Percentiles rank a stretch among this genome's conserved stretches.
Evolutionary conservation across 35 echinoderm and acorn worm species (phyloP).

Genomic region (Stichopus chloronotus): DNA sequence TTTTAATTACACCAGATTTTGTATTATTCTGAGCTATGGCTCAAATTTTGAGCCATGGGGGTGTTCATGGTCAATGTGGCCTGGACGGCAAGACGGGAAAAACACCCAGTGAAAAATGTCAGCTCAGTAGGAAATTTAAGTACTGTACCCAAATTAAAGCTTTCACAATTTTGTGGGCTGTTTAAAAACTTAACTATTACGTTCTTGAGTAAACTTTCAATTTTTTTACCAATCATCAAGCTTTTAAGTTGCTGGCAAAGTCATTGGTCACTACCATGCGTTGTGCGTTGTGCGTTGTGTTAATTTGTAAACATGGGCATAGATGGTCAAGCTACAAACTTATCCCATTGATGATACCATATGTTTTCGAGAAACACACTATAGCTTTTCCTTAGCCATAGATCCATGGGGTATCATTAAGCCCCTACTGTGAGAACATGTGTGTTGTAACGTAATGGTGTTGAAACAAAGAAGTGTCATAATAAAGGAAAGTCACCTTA

Average conservation of each 20-base stretch:
- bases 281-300: too few relatives aligned
- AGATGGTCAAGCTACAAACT: too few relatives aligned
- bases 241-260: background rate
- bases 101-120: background rate
- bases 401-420: too few relatives aligned
- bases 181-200: background rate
- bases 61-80: background rate
- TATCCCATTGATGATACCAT: too few relatives aligned
- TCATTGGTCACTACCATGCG: background rate
- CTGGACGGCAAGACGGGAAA: background rate
- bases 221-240: background rate
- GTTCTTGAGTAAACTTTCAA: background rate
- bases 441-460: too few relatives aligned
- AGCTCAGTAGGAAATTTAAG: background rate
- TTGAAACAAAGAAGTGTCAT: too few relatives aligned
- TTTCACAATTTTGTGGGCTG: background rate
- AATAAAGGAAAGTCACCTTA: too few relatives aligned
- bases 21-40: background rate
- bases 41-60: background rate
- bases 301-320: too few relatives aligned
- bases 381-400: too few relatives aligned
- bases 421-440: too few relatives aligned
- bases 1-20: background rate
- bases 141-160: background rate
- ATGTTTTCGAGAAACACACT: too few relatives aligned